Conservation (phyloP, 2,888 invertebrate species). For the Cephus rjabovi region DNA sequence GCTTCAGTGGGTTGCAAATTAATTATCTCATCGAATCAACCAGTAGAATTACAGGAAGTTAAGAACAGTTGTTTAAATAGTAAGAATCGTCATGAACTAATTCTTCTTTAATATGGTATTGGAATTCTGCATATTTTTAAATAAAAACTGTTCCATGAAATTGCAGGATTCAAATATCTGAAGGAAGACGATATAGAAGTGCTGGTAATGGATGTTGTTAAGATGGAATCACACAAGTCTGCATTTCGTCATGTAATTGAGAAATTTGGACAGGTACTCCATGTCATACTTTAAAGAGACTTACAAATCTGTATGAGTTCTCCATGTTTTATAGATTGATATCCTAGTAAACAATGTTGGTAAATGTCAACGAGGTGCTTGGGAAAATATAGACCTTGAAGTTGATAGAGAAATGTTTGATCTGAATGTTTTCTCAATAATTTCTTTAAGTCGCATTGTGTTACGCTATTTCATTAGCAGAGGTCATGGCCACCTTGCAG, state of each 20-base stretch:
- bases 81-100: conserved; percentile 21
- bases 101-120: conserved; percentile 1
- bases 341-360: conserved; percentile 87
- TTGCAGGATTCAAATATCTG: conserved; percentile 47
- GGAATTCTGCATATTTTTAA: neutral
- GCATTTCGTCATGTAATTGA: conserved; percentile 73
- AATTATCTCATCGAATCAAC: conserved; percentile 76
- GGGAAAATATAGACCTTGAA: conserved; percentile 76
- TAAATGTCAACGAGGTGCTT: conserved; percentile 79
- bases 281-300: neutral
- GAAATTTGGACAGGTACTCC: conserved; percentile 70
- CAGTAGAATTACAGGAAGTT: conserved; percentile 74
- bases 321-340: conserved; percentile 70
- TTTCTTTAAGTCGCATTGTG: conserved; percentile 78
- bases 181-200: conserved; percentile 75
- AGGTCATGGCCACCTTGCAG: conserved; percentile 76
- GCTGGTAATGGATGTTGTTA: conserved; percentile 76
- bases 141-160: conserved; percentile 48
- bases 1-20: conserved; percentile 76
- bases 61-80: conserved; percentile 72
- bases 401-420: conserved; percentile 83
- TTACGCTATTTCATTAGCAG: conserved; percentile 73
- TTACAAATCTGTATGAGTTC: neutral
- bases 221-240: conserved; percentile 72
- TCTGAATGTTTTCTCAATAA: conserved; percentile 79